Percentiles rank a stretch among this genome's conserved stretches.
Evolutionary conservation across 2,113 vertebrate genomes (phyloP).

Genomic region (Paracyprichromis sp.): DNA sequence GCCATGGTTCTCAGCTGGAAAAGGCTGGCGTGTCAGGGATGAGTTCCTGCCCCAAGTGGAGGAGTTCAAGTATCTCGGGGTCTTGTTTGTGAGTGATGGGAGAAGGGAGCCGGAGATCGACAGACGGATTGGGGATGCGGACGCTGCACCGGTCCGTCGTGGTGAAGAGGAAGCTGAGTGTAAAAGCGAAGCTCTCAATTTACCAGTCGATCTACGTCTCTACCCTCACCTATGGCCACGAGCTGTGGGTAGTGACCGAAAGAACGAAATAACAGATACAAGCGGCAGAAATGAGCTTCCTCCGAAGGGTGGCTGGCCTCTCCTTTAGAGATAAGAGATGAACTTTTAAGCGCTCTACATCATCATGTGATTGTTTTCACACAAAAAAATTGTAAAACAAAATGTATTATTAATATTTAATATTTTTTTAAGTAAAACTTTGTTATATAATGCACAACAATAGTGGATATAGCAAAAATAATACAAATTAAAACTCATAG

Average conservation of each 20-base stretch:
- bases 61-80: neutral
- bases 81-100: neutral
- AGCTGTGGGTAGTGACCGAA: neutral
- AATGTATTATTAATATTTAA: neutral
- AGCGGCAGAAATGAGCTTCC: neutral
- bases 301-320: neutral
- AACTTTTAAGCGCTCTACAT: neutral
- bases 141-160: accelerated
- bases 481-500: neutral
- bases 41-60: neutral
- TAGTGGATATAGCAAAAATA: neutral
- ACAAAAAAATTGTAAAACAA: neutral
- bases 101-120: neutral
- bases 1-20: neutral
- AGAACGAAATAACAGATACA: accelerated
- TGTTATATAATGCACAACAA: neutral
- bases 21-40: neutral
- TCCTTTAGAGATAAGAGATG: neutral
- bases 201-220: accelerated
- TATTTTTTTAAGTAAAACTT: neutral
- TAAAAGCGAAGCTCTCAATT: neutral
- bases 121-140: neutral
- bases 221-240: neutral
- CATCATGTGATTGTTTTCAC: neutral
- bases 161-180: neutral